A percentile compares a stretch with the other conserved stretches of the same genome.
Conservation (phyloP, 1,140 invertebrate species). For the Antheraea mylitta region DNA sequence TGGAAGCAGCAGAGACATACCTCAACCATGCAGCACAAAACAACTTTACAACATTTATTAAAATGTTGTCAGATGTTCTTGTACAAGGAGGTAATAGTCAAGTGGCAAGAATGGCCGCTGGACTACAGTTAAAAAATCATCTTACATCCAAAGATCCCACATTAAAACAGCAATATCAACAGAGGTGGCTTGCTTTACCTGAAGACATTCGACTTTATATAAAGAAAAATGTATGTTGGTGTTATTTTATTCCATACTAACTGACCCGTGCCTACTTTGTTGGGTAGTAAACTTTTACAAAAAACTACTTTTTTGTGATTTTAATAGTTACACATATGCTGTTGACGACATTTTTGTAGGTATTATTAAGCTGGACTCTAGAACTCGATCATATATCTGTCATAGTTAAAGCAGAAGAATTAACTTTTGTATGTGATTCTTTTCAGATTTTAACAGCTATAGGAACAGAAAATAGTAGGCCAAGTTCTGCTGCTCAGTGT, state of each 20-base stretch:
- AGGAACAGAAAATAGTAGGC: conserved; percentile 96
- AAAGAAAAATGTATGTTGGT: conserved; percentile 92
- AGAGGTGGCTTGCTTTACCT: conserved; percentile 94
- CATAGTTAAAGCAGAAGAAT: too few relatives aligned
- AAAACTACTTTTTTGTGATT: too few relatives aligned
- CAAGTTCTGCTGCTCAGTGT: conserved; percentile 98
- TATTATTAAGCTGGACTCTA: too few relatives aligned
- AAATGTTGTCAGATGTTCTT: conserved; percentile 95
- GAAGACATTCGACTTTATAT: conserved; percentile 92
- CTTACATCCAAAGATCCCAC: conserved; percentile 96
- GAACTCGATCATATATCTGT: too few relatives aligned
- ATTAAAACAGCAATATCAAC: conserved; percentile 91
- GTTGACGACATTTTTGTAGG: too few relatives aligned
- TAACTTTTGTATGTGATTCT: too few relatives aligned
- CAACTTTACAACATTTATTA: conserved; percentile 96
- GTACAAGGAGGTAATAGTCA: conserved; percentile 92
- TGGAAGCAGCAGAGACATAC: conserved; percentile 94
- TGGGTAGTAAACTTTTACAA: too few relatives aligned
- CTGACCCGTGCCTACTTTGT: too few relatives aligned
- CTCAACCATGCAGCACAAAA: conserved; percentile 94
- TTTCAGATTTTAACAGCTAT: conserved; percentile 93
- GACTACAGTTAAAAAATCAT: conserved; percentile 98
- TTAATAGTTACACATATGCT: too few relatives aligned
- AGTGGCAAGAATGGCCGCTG: conserved; percentile 98
- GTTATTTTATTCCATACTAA: conserved; percentile 14